Percentiles rank a stretch among this genome's conserved stretches.
Evolutionary conservation across 2,113 vertebrate genomes (phyloP).

Genomic region (Hystrix cristata): DNA sequence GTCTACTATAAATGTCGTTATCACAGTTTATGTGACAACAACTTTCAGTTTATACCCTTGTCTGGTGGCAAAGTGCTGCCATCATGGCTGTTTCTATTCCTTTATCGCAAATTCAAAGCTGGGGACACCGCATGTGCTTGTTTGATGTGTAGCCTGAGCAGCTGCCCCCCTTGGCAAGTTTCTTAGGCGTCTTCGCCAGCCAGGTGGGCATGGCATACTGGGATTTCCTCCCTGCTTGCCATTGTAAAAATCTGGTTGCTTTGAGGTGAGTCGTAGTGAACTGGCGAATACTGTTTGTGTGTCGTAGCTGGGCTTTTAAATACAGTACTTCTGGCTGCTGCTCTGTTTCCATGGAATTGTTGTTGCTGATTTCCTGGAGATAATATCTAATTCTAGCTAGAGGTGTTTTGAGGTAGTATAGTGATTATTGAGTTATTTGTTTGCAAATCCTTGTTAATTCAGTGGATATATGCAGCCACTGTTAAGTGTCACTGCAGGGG

Average conservation of each 20-base stretch:
- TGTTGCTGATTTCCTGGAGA: not conserved
- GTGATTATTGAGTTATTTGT: not conserved
- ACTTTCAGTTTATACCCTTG: not conserved
- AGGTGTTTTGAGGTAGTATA: not conserved
- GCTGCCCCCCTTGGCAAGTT: not conserved
- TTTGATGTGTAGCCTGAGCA: not conserved
- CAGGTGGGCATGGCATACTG: not conserved
- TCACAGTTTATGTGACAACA: not conserved
- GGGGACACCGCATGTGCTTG: not conserved
- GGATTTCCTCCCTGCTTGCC: not conserved
- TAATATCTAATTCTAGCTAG: not conserved
- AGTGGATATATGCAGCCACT: not conserved
- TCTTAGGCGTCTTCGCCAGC: not conserved
- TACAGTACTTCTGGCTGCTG: not conserved
- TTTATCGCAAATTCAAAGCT: not conserved
- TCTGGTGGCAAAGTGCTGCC: not conserved
- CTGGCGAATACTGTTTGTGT: not conserved
- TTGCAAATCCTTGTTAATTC: not conserved
- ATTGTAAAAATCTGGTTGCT: accelerated
- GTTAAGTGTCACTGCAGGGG: not conserved
- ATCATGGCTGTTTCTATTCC: not conserved
- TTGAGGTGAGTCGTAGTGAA: accelerated
- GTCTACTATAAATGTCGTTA: not conserved
- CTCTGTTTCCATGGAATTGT: not conserved
- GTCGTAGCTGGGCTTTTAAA: not conserved